These are phyloP conservation scores for Danaus melanippus DNA, from an alignment of 1,140 invertebrate species.

Conservation along the genomic window DNA sequence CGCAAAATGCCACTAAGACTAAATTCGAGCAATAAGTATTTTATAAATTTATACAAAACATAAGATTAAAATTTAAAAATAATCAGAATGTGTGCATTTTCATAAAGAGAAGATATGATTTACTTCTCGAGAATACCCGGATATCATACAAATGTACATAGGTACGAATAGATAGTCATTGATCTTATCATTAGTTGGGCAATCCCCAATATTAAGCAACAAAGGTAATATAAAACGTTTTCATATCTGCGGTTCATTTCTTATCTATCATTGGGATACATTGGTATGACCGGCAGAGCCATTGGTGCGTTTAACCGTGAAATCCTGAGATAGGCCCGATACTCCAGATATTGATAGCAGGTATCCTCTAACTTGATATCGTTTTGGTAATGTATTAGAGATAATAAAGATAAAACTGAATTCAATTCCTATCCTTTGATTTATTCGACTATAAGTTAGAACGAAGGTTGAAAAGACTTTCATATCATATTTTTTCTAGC, in stretches of 20 bases:
- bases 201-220: conserved; percentile 15
- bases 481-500: neutral
- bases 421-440: conserved; percentile 2
- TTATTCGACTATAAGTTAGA: conserved; percentile 5
- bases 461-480: neutral
- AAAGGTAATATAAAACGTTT: conserved; percentile 35
- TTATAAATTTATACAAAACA: too few species aligned
- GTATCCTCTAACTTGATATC: conserved; percentile 47
- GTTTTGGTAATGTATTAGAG: conserved; percentile 46
- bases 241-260: conserved; percentile 52
- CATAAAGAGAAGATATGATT: too few species aligned
- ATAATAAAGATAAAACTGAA: conserved; percentile 30
- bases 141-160: too few species aligned
- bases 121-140: too few species aligned
- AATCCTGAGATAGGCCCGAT: conserved; percentile 55
- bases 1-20: too few species aligned
- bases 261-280: conserved; percentile 48
- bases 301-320: conserved; percentile 64
- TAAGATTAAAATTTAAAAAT: too few species aligned
- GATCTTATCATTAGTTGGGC: too few species aligned
- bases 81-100: too few species aligned
- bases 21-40: too few species aligned
- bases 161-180: too few species aligned
- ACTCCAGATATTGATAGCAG: conserved; percentile 61
- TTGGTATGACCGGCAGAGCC: conserved; percentile 45